A percentile compares a stretch with the other conserved stretches of the same genome.
Evolutionary conservation across 2,888 invertebrate genomes (phyloP).

Genomic region (Chrysina gloriosa): DNA sequence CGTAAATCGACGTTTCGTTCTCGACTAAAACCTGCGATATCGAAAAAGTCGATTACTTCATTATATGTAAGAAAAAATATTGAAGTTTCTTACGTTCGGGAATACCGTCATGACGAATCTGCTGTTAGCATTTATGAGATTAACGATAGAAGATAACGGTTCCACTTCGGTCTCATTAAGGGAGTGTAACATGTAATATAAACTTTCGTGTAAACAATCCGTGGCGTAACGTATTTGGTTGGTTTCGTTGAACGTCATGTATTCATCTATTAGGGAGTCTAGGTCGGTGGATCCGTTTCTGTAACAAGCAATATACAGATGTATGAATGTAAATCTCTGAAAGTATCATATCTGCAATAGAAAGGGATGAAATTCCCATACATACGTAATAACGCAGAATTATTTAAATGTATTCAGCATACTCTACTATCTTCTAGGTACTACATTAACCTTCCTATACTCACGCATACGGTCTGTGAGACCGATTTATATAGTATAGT

Average conservation of each 20-base stretch:
- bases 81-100: slow-evolving; percentile 42
- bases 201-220: slow-evolving; percentile 65
- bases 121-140: background rate
- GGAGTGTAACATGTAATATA: slow-evolving; percentile 52
- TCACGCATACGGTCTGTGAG: too few relatives aligned
- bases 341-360: too few relatives aligned
- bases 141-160: background rate
- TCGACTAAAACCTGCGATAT: slow-evolving; percentile 48
- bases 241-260: slow-evolving; percentile 42
- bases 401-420: too few relatives aligned
- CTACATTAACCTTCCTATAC: too few relatives aligned
- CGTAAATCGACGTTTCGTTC: slow-evolving; percentile 49
- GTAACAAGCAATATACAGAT: too few relatives aligned
- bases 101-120: slow-evolving; percentile 34
- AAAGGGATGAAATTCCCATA: too few relatives aligned
- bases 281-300: slow-evolving; percentile 55
- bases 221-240: slow-evolving; percentile 57
- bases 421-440: too few relatives aligned
- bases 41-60: slow-evolving; percentile 23
- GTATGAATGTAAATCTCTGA: too few relatives aligned
- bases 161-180: slow-evolving; percentile 24
- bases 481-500: too few relatives aligned
- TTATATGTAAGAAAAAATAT: background rate
- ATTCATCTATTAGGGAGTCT: slow-evolving; percentile 53
- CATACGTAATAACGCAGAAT: too few relatives aligned